Percentiles rank a stretch among this genome's conserved stretches.
Evolutionary conservation across 1,140 invertebrate genomes (phyloP).

Genomic region (Drosophila cardini): DNA sequence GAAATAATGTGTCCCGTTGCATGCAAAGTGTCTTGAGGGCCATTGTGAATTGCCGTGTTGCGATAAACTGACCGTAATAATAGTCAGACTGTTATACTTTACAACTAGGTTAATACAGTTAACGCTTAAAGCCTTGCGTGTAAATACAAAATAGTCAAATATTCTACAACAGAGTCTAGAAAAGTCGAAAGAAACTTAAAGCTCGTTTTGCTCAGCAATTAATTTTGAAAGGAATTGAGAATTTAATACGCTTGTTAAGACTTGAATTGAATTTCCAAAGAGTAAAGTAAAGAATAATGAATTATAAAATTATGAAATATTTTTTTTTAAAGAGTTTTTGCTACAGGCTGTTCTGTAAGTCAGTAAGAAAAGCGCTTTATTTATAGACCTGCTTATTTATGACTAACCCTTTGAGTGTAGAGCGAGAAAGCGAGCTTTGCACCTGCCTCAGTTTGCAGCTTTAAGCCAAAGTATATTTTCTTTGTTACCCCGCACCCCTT

Average conservation of each 20-base stretch:
- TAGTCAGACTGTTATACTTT: slow-evolving; percentile 21
- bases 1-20: slow-evolving; percentile 76
- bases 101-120: slow-evolving; percentile 54
- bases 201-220: background rate
- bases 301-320: too few relatives aligned
- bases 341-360: too few relatives aligned
- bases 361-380: too few relatives aligned
- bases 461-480: slow-evolving; percentile 16
- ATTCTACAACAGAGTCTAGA: background rate
- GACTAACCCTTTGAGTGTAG: background rate
- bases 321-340: too few relatives aligned
- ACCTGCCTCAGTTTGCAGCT: slow-evolving; percentile 12
- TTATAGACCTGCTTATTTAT: background rate
- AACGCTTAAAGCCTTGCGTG: slow-evolving; percentile 33
- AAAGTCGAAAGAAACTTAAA: background rate
- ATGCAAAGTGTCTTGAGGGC: slow-evolving; percentile 53
- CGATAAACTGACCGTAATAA: slow-evolving; percentile 65
- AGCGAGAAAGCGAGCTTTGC: background rate
- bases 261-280: too few relatives aligned
- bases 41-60: slow-evolving; percentile 13
- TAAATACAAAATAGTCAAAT: slow-evolving; percentile 13
- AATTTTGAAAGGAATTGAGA: background rate
- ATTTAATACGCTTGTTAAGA: too few relatives aligned
- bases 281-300: background rate
- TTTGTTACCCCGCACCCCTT: slow-evolving; percentile 1